A percentile compares a stretch with the other conserved stretches of the same genome.
Evolutionary conservation across 2,797 vertebrate genomes (phyloP).

Genomic region (Staurois parvus): DNA sequence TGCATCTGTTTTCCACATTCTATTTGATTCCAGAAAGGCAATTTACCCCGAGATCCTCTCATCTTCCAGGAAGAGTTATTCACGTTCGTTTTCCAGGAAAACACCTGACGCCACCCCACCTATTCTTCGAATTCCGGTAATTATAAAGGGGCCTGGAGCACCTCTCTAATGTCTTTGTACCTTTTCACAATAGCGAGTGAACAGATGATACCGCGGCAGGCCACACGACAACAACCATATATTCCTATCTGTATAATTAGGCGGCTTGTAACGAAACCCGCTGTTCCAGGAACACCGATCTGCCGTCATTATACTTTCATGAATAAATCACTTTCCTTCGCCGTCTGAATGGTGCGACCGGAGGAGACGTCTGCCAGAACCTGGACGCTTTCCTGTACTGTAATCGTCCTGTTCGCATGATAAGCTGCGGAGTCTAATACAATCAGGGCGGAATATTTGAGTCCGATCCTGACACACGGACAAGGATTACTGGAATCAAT

Average conservation of each 20-base stretch:
- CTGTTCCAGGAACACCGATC: background rate
- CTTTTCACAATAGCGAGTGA: too few species aligned
- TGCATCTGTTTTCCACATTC: too few species aligned
- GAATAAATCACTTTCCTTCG: slow-evolving; percentile 5
- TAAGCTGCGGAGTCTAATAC: background rate
- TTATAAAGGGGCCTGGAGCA: too few species aligned
- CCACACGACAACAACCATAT: background rate
- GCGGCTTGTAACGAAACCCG: background rate
- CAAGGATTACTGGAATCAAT: slow-evolving; percentile 26
- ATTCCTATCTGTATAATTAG: background rate
- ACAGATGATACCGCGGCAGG: background rate
- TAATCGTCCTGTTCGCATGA: slow-evolving; percentile 39
- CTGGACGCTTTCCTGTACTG: slow-evolving; percentile 3
- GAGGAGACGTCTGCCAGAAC: background rate
- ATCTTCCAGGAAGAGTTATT: too few species aligned
- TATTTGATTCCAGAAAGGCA: too few species aligned
- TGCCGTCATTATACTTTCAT: background rate
- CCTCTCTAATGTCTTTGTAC: too few species aligned
- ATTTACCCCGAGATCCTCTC: too few species aligned
- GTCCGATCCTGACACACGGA: slow-evolving; percentile 15
- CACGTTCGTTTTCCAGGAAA: too few species aligned
- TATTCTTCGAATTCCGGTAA: too few species aligned
- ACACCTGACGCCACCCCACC: too few species aligned
- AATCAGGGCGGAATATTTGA: slow-evolving; percentile 7
- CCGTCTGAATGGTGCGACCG: background rate